These are phyloP conservation scores for Callipepla squamata DNA, from an alignment of 2,113 vertebrate species.

Conservation along the genomic window DNA sequence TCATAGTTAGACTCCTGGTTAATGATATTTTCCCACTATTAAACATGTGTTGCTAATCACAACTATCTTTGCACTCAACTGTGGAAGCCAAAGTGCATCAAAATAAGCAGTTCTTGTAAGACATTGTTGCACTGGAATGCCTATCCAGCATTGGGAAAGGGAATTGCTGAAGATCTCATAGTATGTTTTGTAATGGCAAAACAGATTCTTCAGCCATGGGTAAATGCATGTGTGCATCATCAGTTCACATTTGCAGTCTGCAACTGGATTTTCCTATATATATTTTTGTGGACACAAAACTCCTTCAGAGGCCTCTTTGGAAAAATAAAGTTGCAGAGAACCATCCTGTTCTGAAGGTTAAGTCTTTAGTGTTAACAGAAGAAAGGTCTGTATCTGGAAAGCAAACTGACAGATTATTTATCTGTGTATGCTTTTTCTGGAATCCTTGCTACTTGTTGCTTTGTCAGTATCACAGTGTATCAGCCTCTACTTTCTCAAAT, in stretches of 20 bases:
- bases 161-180: background rate
- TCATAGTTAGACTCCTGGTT: background rate
- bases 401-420: background rate
- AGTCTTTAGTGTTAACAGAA: background rate
- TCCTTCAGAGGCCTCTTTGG: background rate
- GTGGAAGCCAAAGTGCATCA: conserved; percentile 5
- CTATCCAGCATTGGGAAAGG: background rate
- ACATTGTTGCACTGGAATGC: background rate
- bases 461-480: background rate
- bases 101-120: conserved; percentile 5
- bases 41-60: conserved; percentile 29
- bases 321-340: background rate
- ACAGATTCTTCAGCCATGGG: background rate
- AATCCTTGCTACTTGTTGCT: background rate
- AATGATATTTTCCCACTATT: conserved; percentile 34
- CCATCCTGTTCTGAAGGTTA: background rate
- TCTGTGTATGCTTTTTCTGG: background rate
- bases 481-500: background rate
- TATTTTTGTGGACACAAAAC: background rate
- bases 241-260: background rate
- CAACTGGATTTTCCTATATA: background rate
- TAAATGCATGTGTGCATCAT: background rate
- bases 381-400: background rate
- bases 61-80: conserved; percentile 5
- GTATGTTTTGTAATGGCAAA: background rate